A percentile compares a stretch with the other conserved stretches of the same genome.
phyloP scores from a whole-genome alignment of 1,140 invertebrate species.

The Acromyrmex echinatior region DNA sequence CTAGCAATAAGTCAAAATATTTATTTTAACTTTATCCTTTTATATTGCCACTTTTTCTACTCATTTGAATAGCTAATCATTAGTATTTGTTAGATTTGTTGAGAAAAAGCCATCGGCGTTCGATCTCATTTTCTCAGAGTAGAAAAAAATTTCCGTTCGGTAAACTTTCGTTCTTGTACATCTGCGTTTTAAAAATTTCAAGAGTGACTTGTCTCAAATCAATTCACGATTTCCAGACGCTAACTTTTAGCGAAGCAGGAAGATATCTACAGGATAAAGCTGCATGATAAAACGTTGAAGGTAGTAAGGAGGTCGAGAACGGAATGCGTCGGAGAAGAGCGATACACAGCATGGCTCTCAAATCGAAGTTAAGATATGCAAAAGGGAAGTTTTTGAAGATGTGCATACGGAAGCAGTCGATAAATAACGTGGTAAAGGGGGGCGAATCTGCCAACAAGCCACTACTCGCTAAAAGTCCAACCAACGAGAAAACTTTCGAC shows the following conservation, averaged over 20 bases:
- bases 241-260: conserved; percentile 36
- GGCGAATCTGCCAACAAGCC: conserved; percentile 9
- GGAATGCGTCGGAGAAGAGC: conserved; percentile 34
- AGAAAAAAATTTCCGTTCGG: background rate
- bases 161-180: conserved; percentile 22
- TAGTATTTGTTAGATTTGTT: background rate
- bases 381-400: conserved; percentile 57
- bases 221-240: conserved; percentile 58
- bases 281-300: conserved; percentile 37
- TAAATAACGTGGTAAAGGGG: conserved; percentile 56
- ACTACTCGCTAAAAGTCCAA: conserved; percentile 24
- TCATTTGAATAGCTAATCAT: conserved; percentile 13
- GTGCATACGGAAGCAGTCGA: conserved; percentile 38
- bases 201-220: conserved; percentile 56
- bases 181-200: conserved; percentile 35
- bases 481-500: conserved; percentile 36
- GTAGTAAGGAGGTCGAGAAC: conserved; percentile 26
- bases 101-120: background rate
- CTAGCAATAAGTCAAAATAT: background rate
- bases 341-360: conserved; percentile 44
- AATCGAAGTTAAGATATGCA: conserved; percentile 64
- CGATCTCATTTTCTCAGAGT: background rate
- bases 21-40: background rate
- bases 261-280: conserved; percentile 47
- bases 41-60: background rate